Evolutionary conservation across 2,888 invertebrate genomes (phyloP).

Genomic region (Agrochola macilenta): DNA sequence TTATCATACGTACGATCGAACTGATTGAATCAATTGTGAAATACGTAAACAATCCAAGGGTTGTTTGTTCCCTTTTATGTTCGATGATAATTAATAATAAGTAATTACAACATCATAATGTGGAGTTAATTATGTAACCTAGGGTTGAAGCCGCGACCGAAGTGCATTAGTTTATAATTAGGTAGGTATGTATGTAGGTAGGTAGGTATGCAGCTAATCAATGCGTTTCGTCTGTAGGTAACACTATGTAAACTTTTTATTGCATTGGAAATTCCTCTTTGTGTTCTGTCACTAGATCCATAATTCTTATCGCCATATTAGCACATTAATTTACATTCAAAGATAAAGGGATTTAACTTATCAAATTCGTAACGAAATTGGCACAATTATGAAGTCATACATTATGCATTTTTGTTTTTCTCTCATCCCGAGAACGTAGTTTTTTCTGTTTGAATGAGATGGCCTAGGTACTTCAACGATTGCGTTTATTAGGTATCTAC

Average conservation of each 20-base stretch:
- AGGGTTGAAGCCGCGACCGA: background rate
- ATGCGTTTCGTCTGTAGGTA: background rate
- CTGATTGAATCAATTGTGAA: slow-evolving; percentile 54
- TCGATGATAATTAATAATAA: slow-evolving; percentile 12
- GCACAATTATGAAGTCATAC: slow-evolving; percentile 12
- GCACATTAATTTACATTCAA: slow-evolving; percentile 32
- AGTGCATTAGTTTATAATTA: slow-evolving; percentile 17
- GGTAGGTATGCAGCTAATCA: slow-evolving; percentile 11
- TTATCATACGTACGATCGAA: slow-evolving; percentile 43
- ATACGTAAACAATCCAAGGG: slow-evolving; percentile 51
- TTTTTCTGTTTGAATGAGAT: background rate
- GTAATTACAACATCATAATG: slow-evolving; percentile 7
- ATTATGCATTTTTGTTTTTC: background rate
- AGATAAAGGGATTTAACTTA: slow-evolving; percentile 31
- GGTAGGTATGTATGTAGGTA: slow-evolving; percentile 10
- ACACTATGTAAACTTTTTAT: background rate
- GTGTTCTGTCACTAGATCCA: slow-evolving; percentile 8
- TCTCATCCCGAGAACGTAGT: background rate
- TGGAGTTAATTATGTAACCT: background rate
- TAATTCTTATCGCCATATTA: slow-evolving; percentile 26
- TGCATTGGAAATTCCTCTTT: slow-evolving; percentile 17
- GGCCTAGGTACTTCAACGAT: background rate
- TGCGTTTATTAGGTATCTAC: background rate
- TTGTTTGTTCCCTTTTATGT: slow-evolving; percentile 34
- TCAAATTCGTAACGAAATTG: slow-evolving; percentile 45